Evolutionary conservation across 2,113 vertebrate genomes (phyloP).

Genomic region (Oreamnos americanus): DNA sequence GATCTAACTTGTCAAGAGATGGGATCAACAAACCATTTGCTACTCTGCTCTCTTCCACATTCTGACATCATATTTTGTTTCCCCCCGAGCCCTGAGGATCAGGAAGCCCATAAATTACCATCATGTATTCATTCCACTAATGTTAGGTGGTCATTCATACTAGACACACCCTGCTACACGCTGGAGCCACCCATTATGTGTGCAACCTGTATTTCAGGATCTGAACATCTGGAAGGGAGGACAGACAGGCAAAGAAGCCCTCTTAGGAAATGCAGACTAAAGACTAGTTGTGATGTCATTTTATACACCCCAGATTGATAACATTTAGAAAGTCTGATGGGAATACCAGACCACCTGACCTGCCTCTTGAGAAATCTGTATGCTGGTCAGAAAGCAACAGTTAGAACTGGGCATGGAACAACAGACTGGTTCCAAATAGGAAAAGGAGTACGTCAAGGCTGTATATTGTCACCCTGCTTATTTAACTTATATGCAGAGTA

Average conservation of each 20-base stretch:
- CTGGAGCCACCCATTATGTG: not conserved
- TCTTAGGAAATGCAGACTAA: not conserved
- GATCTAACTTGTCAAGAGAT: not conserved
- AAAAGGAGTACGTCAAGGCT: not conserved
- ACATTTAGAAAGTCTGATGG: not conserved
- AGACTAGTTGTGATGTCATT: not conserved
- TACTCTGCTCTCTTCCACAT: not conserved
- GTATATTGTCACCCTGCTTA: not conserved
- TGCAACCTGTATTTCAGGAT: not conserved
- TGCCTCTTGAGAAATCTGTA: not conserved
- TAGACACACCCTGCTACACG: not conserved
- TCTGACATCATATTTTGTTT: not conserved
- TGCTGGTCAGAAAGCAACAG: not conserved
- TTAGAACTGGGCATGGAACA: not conserved
- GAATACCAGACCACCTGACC: not conserved
- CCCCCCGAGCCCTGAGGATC: not conserved
- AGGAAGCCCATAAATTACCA: not conserved
- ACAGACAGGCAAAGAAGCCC: not conserved
- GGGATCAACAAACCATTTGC: fast-evolving
- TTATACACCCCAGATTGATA: not conserved
- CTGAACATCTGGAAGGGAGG: not conserved
- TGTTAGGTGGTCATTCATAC: not conserved
- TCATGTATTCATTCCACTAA: not conserved
- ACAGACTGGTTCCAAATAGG: not conserved
- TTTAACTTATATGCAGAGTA: not conserved